Base-by-base conservation (phyloP, 1,140 invertebrate genomes). In the Diploscapter pachys region DNA sequence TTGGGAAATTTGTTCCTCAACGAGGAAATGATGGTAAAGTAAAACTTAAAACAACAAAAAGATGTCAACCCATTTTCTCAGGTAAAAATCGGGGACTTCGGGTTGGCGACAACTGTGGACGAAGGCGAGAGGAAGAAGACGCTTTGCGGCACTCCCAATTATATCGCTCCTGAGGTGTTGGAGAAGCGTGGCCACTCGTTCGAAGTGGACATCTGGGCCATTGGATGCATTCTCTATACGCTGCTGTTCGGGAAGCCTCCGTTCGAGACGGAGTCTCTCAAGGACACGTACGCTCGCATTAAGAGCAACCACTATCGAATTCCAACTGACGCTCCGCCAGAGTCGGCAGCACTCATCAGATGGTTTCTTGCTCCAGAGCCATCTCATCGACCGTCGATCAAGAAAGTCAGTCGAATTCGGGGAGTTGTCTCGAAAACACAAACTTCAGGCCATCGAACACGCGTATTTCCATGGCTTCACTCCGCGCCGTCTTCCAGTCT, bases 151-250 rank as follows among this genome's bases (percentile, higher is more conserved):
- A 99, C 96, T 57, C 95, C 96, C 56, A 98, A 98, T 87, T 98
- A 95, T 86, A 98, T 99, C 80, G 95, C 95, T n/a, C 95, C 95
- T 49, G 74, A 78, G 56, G 77, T 78, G 9, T 65, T 78, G 9
- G 93, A 91, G 31, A 90, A 93, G 83, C 90, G 91, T 77, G 91
- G 93, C 0, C 95, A 98, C 89, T 95, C 95, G 50, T 88, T 95
- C 61, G 93, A 95, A 86, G 91, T 93, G 56, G 96, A 99, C 90
- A 92, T 98, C 5, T 98, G 96, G 96, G 92, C 93, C 54, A 88
- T 98, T 31, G 96, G 96, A 5, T 95, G 93, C 85, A 92, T 98
- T 89, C 86, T 98, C 57, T 98, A 96, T 86, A 96, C 93, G n/a
- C 87, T 98, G 52, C 87, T 98, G 71, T 92, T 94, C 64, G 95